Evolutionary conservation across 2,888 invertebrate species (phyloP).

Genomic region (Brachyopa scutellaris): DNA sequence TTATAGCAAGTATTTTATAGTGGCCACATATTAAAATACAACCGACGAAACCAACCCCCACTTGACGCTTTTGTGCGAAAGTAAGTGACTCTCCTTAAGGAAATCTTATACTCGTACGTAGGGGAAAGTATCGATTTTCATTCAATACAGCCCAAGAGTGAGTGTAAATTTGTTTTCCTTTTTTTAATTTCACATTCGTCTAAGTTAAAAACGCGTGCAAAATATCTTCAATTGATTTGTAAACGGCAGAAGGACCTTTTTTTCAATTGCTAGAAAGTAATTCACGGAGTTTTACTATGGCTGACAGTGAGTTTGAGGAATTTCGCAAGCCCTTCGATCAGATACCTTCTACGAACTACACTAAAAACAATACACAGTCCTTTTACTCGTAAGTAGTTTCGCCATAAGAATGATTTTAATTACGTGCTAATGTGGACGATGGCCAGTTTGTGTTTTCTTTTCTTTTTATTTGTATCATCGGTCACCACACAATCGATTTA

Average conservation of each 20-base stretch:
- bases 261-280: background rate
- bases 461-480: conserved; percentile 8
- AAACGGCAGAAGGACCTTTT: conserved; percentile 24
- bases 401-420: background rate
- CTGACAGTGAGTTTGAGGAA: conserved; percentile 96
- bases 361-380: conserved; percentile 85
- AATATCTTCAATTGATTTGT: conserved; percentile 2
- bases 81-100: conserved; percentile 51
- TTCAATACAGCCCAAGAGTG: conserved; percentile 59
- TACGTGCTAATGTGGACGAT: background rate
- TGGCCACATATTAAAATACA: conserved; percentile 16
- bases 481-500: conserved; percentile 50
- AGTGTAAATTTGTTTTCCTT: conserved; percentile 68
- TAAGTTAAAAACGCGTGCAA: conserved; percentile 20
- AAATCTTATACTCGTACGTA: conserved; percentile 60
- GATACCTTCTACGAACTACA: conserved; percentile 89
- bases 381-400: conserved; percentile 92
- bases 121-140: conserved; percentile 70
- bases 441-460: too few species aligned
- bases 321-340: conserved; percentile 93
- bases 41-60: conserved; percentile 35
- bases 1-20: conserved; percentile 57
- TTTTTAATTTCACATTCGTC: conserved; percentile 47
- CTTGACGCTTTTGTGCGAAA: conserved; percentile 35
- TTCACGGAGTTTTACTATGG: conserved; percentile 84